Evolutionary conservation across 2,113 vertebrate species (phyloP).

Genomic region (Scortum barcoo): DNA sequence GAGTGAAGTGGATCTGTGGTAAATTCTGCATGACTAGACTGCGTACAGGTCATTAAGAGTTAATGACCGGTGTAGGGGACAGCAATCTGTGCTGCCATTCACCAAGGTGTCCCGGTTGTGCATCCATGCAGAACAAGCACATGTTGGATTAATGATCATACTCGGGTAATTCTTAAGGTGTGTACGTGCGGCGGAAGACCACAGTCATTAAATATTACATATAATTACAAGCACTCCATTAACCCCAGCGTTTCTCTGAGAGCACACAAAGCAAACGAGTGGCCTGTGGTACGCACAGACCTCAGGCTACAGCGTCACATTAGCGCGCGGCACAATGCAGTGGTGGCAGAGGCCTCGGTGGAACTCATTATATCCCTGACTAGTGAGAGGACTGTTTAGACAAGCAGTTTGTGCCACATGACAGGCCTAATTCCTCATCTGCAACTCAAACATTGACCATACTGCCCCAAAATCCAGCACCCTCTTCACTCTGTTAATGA

Average conservation of each 20-base stretch:
- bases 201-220: constrained; percentile 67
- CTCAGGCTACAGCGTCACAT: constrained; percentile 32
- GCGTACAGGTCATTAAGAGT: constrained; percentile 62
- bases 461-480: constrained; percentile 19
- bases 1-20: constrained; percentile 25
- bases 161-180: constrained; percentile 55
- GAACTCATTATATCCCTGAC: constrained; percentile 63
- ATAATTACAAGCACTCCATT: constrained; percentile 71
- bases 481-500: constrained; percentile 42
- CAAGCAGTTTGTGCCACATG: constrained; percentile 67
- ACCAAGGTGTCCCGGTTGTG: constrained; percentile 60
- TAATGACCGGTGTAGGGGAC: constrained; percentile 60
- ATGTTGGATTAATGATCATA: constrained; percentile 65
- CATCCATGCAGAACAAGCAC: constrained; percentile 61
- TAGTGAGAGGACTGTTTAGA: constrained; percentile 65
- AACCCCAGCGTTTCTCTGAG: constrained; percentile 47
- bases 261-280: constrained; percentile 11
- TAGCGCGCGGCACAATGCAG: constrained; percentile 37
- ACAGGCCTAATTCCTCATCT: constrained; percentile 61
- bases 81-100: constrained; percentile 48
- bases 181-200: constrained; percentile 23
- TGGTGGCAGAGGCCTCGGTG: constrained; percentile 51
- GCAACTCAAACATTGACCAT: constrained; percentile 56
- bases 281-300: constrained; percentile 19
- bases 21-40: constrained; percentile 52